Evolutionary conservation across 1,140 invertebrate genomes (phyloP).

Genomic region (Brachionus calyciflorus): DNA sequence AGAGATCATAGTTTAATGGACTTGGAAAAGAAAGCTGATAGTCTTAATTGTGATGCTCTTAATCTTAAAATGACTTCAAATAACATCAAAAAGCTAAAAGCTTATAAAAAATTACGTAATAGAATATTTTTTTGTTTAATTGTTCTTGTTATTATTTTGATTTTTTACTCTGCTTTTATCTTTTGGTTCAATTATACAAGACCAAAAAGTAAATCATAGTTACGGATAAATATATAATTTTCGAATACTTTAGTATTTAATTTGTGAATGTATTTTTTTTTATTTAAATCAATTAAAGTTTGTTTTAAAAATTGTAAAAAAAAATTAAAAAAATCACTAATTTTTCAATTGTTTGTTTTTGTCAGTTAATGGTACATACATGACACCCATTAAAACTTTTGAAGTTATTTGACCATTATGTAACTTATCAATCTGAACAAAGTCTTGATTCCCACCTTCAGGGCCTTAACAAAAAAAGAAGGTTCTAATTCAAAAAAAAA

Average conservation of each 20-base stretch:
- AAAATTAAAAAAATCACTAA: background rate
- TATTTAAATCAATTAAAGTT: too few species aligned
- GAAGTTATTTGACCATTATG: conserved; percentile 73
- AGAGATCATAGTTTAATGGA: conserved; percentile 24
- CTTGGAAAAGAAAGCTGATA: conserved; percentile 23
- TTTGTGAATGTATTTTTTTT: too few species aligned
- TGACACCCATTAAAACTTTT: conserved; percentile 84
- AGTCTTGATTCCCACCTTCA: conserved; percentile 62
- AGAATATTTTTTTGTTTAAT: conserved; percentile 3
- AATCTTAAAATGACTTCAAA: conserved; percentile 6
- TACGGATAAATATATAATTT: too few species aligned
- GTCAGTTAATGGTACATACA: conserved; percentile 93
- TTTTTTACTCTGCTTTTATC: conserved; percentile 11
- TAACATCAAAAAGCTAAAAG: background rate
- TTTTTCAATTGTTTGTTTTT: conserved; percentile 67
- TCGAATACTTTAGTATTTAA: too few species aligned
- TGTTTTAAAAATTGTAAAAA: background rate
- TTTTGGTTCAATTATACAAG: background rate
- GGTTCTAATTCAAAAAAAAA: conserved; percentile 69
- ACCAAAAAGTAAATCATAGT: too few species aligned
- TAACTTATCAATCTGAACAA: conserved; percentile 73
- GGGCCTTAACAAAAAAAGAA: conserved; percentile 49
- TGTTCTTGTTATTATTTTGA: background rate
- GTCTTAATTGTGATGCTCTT: background rate
- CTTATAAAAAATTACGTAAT: conserved; percentile 1